These are phyloP conservation scores for Drosophila bocqueti DNA, from an alignment of 1,140 invertebrate species.

Conservation along the genomic window DNA sequence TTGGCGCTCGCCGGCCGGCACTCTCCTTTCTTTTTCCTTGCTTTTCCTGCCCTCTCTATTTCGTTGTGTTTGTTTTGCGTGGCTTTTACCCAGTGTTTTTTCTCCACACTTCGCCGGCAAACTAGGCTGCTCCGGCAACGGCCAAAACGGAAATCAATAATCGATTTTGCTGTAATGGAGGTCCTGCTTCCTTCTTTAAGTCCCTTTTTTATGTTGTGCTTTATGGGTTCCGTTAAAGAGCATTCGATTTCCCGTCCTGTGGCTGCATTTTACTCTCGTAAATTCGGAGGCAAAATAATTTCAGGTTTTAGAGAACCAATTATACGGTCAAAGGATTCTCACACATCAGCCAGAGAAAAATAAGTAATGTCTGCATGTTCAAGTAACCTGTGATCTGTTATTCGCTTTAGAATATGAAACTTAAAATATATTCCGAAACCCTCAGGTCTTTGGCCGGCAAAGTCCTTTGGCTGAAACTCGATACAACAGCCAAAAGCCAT, in stretches of 20 bases:
- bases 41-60: constrained; percentile 13
- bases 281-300: neutral
- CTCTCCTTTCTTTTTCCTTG: constrained; percentile 31
- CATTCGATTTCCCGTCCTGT: neutral
- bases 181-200: constrained; percentile 27
- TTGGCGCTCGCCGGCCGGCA: constrained; percentile 43
- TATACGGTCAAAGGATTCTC: no score
- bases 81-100: constrained; percentile 33
- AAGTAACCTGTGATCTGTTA: neutral
- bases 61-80: constrained; percentile 53
- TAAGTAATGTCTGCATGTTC: neutral
- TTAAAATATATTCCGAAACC: neutral
- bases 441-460: neutral
- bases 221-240: constrained; percentile 4
- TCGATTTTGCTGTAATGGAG: constrained; percentile 49
- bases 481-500: constrained; percentile 51
- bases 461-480: constrained; percentile 37
- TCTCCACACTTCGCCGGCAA: constrained; percentile 15
- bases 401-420: neutral
- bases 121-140: constrained; percentile 42
- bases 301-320: neutral
- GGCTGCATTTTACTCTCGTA: neutral
- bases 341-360: neutral
- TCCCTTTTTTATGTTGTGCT: neutral
- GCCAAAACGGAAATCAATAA: constrained; percentile 58